Evolutionary conservation across 2,797 vertebrate genomes (phyloP), one percentile per base, ranked within the genome.

Genomic region (Urophycis tenuis): DNA sequence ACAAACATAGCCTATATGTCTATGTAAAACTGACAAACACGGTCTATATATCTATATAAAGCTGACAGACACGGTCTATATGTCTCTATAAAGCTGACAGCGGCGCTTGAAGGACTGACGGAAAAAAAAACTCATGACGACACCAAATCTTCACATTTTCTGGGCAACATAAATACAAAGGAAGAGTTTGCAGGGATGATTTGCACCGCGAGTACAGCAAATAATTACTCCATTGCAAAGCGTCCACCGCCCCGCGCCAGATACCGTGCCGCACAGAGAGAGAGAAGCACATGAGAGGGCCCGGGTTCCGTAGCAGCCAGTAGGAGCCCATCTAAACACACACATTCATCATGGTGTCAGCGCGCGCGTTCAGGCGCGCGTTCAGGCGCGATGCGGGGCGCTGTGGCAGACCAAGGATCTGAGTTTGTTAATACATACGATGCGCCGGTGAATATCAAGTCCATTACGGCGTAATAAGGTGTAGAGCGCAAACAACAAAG

Each of bases 321-420:
- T 9, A 53, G 69, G 35, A 82, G 3, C 2, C 71, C 11, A 74
- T 9, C n/a, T n/a, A 67, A n/a, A 53, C 17, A 35, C 74, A 74
- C 31, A 29, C 6, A 49, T 69, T 74, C 17, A 49, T 36, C 29
- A 73, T n/a, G 45, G 17, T 45, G 39, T 72, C 25, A 30, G 22
- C 29, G 30, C 19, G 22, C 64, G 25, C 22, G 36, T 41, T 49
- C 34, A 79, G 17, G 30, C 19, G 22, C 64, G 25, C 22, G 36
- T 41, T 49, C 34, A 79, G 17, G 19, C 3, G 33, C 31, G n/a
- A 1, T 75, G 29, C 12, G 29, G 60, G 3, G 31, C 76, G 74
- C 32, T 25, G 1, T n/a, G 32, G 22, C 71, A 33, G 30, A 75
- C 35, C 7, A 53, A 33, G 67, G 25, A 15, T 70, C 11, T 31